phyloP scores from a whole-genome alignment of 2,113 vertebrate genomes.

The Microtus ochrogaster region DNA sequence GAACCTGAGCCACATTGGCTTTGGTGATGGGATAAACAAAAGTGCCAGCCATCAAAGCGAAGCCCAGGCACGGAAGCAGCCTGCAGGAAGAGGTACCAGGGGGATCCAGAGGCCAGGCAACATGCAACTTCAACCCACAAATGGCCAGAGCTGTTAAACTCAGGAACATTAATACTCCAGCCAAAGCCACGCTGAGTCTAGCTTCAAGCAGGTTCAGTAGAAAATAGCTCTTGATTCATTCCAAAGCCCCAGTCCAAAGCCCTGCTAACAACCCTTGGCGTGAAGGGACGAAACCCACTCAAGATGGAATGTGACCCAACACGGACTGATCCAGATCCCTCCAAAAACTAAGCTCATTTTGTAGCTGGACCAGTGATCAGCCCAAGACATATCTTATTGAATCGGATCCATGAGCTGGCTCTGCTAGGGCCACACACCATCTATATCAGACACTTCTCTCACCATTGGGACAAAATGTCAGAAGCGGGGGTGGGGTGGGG shows the following conservation, averaged over 20 bases:
- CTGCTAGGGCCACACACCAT: background rate
- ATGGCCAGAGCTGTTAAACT: background rate
- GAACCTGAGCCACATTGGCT: slow-evolving; percentile 38
- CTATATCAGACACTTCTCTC: background rate
- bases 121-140: background rate
- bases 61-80: background rate
- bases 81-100: background rate
- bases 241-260: background rate
- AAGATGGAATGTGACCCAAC: background rate
- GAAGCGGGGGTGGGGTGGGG: too few relatives aligned
- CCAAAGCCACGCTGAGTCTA: background rate
- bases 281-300: background rate
- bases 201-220: slow-evolving; percentile 9
- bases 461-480: background rate
- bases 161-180: background rate
- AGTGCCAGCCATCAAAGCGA: background rate
- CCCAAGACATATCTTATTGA: background rate
- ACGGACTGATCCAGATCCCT: background rate
- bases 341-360: background rate
- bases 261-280: background rate
- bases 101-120: background rate
- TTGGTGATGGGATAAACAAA: slow-evolving; percentile 29
- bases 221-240: background rate
- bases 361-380: background rate
- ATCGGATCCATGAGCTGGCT: background rate